Percentiles rank a stretch among this genome's conserved stretches.
These are phyloP conservation scores for Agrochola circellaris DNA, from an alignment of 2,888 invertebrate genomes.

Conservation along the genomic window DNA sequence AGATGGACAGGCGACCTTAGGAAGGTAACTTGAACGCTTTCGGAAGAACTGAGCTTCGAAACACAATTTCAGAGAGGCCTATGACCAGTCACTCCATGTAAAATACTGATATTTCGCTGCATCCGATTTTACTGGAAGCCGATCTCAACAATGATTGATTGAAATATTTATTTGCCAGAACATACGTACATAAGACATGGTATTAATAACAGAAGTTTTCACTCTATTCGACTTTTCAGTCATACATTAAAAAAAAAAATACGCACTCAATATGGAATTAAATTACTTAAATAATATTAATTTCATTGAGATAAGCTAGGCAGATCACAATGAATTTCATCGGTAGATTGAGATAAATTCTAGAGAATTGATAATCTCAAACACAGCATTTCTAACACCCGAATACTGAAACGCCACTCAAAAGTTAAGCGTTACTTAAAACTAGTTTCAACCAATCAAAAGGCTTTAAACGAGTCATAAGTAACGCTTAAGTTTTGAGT, in stretches of 20 bases:
- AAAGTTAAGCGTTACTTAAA: too few species aligned
- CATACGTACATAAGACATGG: neutral
- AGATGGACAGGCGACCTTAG: neutral
- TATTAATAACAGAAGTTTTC: neutral
- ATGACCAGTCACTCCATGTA: neutral
- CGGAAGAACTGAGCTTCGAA: neutral
- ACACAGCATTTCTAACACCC: too few species aligned
- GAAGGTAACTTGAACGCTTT: neutral
- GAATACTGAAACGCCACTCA: too few species aligned
- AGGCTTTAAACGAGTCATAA: too few species aligned
- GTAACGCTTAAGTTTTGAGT: too few species aligned
- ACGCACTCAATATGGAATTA: neutral
- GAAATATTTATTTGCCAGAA: neutral
- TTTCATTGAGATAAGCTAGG: neutral
- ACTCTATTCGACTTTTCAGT: neutral
- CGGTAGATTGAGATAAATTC: neutral
- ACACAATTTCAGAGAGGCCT: neutral
- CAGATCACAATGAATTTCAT: neutral
- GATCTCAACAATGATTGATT: neutral
- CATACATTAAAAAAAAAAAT: too few species aligned
- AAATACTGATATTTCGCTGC: neutral
- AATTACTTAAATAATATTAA: neutral
- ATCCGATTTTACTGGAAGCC: neutral
- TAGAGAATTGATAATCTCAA: neutral
- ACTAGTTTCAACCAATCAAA: too few species aligned